These are phyloP conservation scores for Pomatorhinus ruficollis DNA, from an alignment of 2,113 vertebrate species.

Conservation along the genomic window DNA sequence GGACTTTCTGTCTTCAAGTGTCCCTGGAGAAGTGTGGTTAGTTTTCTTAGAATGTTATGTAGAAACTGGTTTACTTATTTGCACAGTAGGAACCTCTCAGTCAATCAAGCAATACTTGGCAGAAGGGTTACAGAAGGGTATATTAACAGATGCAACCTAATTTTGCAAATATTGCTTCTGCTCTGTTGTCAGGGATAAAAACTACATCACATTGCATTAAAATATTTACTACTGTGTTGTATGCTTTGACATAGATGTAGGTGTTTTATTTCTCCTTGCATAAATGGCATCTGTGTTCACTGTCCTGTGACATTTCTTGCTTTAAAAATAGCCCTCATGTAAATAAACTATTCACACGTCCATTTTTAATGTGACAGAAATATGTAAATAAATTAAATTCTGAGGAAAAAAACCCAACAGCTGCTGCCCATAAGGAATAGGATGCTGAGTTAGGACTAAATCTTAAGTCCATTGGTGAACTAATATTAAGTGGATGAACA, in stretches of 20 bases:
- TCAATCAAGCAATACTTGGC: background rate
- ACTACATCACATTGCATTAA: background rate
- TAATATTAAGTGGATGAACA: background rate
- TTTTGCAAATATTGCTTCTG: slow-evolving; percentile 2
- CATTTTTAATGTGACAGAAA: background rate
- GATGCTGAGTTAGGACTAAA: background rate
- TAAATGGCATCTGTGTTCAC: background rate
- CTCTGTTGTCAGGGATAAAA: background rate
- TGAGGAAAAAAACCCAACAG: background rate
- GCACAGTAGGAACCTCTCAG: background rate
- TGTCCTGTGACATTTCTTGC: background rate
- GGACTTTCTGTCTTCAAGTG: background rate
- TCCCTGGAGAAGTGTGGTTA: background rate
- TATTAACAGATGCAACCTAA: slow-evolving; percentile 15
- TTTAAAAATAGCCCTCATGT: background rate
- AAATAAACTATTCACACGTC: background rate
- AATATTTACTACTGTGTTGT: background rate
- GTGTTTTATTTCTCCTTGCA: background rate
- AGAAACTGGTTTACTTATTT: background rate
- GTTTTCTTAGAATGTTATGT: background rate
- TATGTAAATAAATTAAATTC: background rate
- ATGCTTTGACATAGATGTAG: background rate
- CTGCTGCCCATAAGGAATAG: background rate
- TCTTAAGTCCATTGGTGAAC: background rate
- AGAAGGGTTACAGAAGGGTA: background rate